Percentiles rank a stretch among this genome's conserved stretches.
phyloP scores from a whole-genome alignment of 2,797 vertebrate species.

The Megaceryle alcyon region DNA sequence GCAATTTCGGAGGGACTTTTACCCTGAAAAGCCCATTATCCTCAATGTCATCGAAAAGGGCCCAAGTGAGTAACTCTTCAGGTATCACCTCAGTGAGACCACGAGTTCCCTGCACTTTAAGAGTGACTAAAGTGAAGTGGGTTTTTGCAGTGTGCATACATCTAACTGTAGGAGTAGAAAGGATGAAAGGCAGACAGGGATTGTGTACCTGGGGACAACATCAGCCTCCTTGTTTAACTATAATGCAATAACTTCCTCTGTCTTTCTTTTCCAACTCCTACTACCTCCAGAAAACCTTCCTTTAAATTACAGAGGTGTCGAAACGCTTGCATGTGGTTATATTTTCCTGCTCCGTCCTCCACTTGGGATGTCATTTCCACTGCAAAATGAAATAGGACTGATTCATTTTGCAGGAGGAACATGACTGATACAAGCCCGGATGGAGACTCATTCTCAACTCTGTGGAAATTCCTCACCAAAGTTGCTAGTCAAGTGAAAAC shows the following conservation, averaged over 20 bases:
- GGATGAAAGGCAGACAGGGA: neutral
- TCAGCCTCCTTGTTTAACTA: neutral
- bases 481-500: slow-evolving; percentile 16
- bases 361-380: neutral
- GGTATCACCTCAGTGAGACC: neutral
- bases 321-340: neutral
- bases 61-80: slow-evolving; percentile 4
- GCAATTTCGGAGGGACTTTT: neutral
- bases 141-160: neutral
- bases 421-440: neutral
- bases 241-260: neutral
- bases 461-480: slow-evolving; percentile 30
- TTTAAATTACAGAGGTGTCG: neutral
- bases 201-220: neutral
- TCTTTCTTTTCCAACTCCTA: neutral
- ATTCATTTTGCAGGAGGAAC: slow-evolving; percentile 27
- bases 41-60: neutral
- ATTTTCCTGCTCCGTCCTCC: neutral
- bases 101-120: neutral
- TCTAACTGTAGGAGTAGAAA: neutral
- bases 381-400: neutral
- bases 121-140: neutral
- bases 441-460: slow-evolving; percentile 10
- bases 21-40: neutral
- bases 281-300: neutral